Percentiles rank a stretch among this genome's conserved stretches.
phyloP scores from a whole-genome alignment of 2,113 vertebrate species.

The Dipodomys ordii region DNA sequence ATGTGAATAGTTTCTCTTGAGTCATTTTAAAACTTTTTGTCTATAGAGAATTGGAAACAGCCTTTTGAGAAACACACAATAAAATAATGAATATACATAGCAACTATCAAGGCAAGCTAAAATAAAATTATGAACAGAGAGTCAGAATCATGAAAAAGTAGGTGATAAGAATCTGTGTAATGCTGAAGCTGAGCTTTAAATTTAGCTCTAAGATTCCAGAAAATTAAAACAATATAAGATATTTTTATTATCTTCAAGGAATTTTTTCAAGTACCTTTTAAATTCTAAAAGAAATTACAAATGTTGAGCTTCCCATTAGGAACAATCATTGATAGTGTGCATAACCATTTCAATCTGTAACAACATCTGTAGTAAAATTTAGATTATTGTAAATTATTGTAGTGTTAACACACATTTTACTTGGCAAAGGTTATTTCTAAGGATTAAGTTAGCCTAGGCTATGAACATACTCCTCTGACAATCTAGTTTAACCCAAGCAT shows the following conservation, averaged over 20 bases:
- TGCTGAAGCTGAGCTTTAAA: slow-evolving; percentile 2
- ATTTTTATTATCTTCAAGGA: background rate
- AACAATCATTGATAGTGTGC: background rate
- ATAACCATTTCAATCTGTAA: background rate
- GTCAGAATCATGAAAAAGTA: background rate
- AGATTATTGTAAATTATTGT: slow-evolving; percentile 6
- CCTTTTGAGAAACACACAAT: background rate
- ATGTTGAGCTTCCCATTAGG: background rate
- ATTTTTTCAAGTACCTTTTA: background rate
- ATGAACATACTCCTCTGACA: background rate
- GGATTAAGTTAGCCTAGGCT: background rate
- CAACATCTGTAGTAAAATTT: background rate
- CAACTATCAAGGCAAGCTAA: background rate
- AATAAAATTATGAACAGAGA: slow-evolving; percentile 11
- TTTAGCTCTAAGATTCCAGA: background rate
- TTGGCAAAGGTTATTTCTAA: background rate
- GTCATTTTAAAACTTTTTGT: background rate
- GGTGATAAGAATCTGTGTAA: background rate
- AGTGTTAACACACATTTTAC: background rate
- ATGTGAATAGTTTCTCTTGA: background rate
- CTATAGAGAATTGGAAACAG: background rate
- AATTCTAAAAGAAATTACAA: background rate
- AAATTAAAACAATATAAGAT: background rate
- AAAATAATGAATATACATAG: slow-evolving; percentile 4
- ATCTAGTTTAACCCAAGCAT: slow-evolving; percentile 21